Conservation (phyloP, 2,113 vertebrate genomes). For the Anguilla rostrata region DNA sequence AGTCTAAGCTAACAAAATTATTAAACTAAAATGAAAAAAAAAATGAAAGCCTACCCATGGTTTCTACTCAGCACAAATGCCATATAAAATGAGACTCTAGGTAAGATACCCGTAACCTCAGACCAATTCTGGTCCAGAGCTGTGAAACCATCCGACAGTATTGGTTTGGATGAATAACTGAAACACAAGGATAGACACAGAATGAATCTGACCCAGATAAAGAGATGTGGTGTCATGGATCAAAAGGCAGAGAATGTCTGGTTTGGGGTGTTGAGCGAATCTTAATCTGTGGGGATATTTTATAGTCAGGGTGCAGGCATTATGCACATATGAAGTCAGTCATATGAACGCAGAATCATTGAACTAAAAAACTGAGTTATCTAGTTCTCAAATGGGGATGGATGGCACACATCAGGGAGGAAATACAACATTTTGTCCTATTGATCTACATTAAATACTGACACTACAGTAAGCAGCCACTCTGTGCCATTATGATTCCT, state of each 20-base stretch:
- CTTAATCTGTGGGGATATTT: neutral
- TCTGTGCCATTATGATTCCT: neutral
- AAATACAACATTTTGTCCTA: neutral
- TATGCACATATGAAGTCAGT: neutral
- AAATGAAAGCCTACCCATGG: conserved; percentile 44
- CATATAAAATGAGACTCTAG: neutral
- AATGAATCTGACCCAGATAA: neutral
- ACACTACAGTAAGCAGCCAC: neutral
- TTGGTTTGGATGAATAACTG: conserved; percentile 1
- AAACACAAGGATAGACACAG: neutral
- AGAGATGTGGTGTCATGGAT: neutral
- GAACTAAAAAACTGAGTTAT: neutral
- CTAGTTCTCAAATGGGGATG: neutral
- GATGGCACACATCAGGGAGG: neutral
- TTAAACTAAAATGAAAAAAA: conserved; percentile 42
- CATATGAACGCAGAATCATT: neutral
- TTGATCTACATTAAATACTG: neutral
- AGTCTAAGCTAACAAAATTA: conserved; percentile 50
- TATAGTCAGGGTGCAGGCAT: conserved; percentile 4
- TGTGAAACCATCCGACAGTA: neutral
- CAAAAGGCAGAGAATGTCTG: too few relatives aligned
- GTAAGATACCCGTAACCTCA: conserved; percentile 15
- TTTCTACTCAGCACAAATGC: conserved; percentile 15
- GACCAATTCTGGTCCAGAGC: conserved; percentile 4
- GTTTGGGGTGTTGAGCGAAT: neutral